Conservation (phyloP, 2,888 invertebrate genomes). For the Gasteruption jaculator region DNA sequence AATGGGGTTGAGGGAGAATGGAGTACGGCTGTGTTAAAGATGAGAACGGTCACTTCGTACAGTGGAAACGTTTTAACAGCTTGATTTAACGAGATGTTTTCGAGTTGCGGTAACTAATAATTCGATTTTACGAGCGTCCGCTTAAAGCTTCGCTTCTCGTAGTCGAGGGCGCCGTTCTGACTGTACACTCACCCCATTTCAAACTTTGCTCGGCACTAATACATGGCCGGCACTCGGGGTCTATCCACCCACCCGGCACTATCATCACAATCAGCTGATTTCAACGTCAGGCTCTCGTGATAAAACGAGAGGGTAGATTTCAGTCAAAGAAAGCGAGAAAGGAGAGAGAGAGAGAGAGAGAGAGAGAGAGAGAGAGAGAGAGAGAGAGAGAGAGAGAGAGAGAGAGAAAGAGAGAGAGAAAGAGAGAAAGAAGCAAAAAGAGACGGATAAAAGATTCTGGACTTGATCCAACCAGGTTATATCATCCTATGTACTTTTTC, state of each 20-base stretch:
- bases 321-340: constrained; percentile 22
- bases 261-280: constrained; percentile 45
- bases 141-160: no score
- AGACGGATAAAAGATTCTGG: no score
- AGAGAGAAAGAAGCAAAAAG: constrained; percentile 2
- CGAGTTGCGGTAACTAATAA: constrained; percentile 42
- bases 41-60: constrained; percentile 13
- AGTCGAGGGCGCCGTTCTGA: constrained; percentile 45
- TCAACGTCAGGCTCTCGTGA: constrained; percentile 45
- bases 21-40: no score
- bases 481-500: no score
- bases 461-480: no score
- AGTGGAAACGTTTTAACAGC: constrained; percentile 15
- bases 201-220: constrained; percentile 20
- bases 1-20: background rate
- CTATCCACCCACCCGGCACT: constrained; percentile 24
- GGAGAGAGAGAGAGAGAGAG: constrained; percentile 1
- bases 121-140: constrained; percentile 43
- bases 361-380: background rate
- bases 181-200: constrained; percentile 38
- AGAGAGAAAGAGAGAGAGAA: background rate
- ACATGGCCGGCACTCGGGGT: constrained; percentile 20
- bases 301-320: no score
- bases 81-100: constrained; percentile 45
- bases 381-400: constrained; percentile 3